Percentiles rank a stretch among this genome's conserved stretches.
Conservation (phyloP, 2,888 invertebrate genomes). For the Helleia helle region DNA sequence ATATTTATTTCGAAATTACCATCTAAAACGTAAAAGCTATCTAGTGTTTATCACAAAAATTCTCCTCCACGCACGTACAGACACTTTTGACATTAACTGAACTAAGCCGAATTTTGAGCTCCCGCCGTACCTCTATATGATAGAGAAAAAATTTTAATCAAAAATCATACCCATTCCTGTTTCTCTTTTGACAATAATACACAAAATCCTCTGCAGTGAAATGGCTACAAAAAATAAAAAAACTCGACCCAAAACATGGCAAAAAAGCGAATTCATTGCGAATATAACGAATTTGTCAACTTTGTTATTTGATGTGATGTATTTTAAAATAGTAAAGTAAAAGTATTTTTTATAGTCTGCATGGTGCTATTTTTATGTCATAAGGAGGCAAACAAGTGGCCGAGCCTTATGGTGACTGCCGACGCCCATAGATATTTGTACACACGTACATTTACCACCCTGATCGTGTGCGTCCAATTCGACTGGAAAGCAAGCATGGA, state of each 20-base stretch:
- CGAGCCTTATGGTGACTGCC: too few species aligned
- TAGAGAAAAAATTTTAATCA: slow-evolving; percentile 20
- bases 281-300: slow-evolving; percentile 9
- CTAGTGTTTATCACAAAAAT: too few species aligned
- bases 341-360: slow-evolving; percentile 1
- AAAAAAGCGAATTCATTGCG: slow-evolving; percentile 12
- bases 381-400: too few species aligned
- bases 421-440: too few species aligned
- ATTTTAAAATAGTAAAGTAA: slow-evolving; percentile 4
- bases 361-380: too few species aligned
- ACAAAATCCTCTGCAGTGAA: slow-evolving; percentile 21
- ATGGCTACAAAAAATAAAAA: slow-evolving; percentile 16
- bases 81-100: background rate
- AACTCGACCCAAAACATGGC: slow-evolving; percentile 17
- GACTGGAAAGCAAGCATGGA: too few species aligned
- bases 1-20: too few species aligned
- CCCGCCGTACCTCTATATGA: background rate
- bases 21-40: too few species aligned
- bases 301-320: slow-evolving; percentile 3
- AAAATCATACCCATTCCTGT: slow-evolving; percentile 18
- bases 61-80: too few species aligned
- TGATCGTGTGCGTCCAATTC: too few species aligned
- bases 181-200: slow-evolving; percentile 20
- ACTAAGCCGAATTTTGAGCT: background rate
- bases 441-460: too few species aligned